phyloP scores from a whole-genome alignment of 2,888 invertebrate species.

The Clivina fossor region DNA sequence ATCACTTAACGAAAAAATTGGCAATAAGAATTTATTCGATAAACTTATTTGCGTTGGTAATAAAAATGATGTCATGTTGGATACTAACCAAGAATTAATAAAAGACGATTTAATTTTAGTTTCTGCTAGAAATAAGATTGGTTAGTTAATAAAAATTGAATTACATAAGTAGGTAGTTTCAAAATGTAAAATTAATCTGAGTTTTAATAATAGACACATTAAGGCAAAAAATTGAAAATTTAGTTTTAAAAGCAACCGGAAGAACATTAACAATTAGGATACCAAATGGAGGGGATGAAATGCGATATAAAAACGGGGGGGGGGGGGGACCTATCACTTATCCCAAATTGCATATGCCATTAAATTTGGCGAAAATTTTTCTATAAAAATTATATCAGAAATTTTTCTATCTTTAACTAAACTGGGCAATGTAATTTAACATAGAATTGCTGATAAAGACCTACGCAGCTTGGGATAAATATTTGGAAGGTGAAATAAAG shows the following conservation, averaged over 20 bases:
- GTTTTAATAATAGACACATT: conserved; percentile 55
- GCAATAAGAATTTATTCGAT: conserved; percentile 52
- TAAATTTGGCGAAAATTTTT: too few relatives aligned
- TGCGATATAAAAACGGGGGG: conserved; percentile 47
- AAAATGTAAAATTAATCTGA: not conserved
- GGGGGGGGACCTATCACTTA: too few relatives aligned
- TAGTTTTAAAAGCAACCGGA: conserved; percentile 58
- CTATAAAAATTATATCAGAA: too few relatives aligned
- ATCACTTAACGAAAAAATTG: conserved; percentile 53
- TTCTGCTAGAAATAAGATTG: conserved; percentile 49
- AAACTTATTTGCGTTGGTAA: conserved; percentile 72
- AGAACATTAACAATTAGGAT: conserved; percentile 60
- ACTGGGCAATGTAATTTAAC: too few relatives aligned
- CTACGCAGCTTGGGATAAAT: too few relatives aligned
- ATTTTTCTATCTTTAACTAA: too few relatives aligned
- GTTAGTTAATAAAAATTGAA: too few relatives aligned
- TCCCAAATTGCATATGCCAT: too few relatives aligned
- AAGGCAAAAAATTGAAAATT: conserved; percentile 52
- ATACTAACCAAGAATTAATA: conserved; percentile 35
- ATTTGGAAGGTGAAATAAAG: too few relatives aligned
- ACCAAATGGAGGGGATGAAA: conserved; percentile 60
- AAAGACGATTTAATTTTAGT: conserved; percentile 45
- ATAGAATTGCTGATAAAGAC: too few relatives aligned
- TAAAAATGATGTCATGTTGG: conserved; percentile 67
- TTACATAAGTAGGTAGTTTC: too few relatives aligned